Base-by-base conservation (phyloP, 1,140 invertebrate genomes). In the Musca vetustissima region DNA sequence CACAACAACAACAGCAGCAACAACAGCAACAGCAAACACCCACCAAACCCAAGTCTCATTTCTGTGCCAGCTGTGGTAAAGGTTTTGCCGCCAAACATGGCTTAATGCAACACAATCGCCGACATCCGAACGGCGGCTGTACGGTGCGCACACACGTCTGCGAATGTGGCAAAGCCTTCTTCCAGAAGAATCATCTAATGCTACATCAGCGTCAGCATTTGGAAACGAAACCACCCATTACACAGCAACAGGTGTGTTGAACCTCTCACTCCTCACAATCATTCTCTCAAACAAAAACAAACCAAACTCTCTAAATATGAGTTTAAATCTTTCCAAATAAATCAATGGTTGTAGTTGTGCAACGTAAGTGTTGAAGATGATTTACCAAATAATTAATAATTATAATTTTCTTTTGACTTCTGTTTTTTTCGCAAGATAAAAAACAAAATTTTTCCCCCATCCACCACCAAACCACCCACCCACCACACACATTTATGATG, bases 121-220 rank as follows among this genome's bases (percentile, higher is more conserved):
- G 91, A 65, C 90, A 93, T 76, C 90, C 90, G 9, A 90, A 92
- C 69, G 91, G 91, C n/a, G 90, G 89, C 67, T 93, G 92, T 76
- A 91, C 92, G 52, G 85, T 92, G 69, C 87, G 91, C 81, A 93
- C 90, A 70, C 94, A 90, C 78, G 89, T 91, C 11, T 94, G 93
- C 75, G 91, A 92, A 72, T 95, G 93, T 77, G 92, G 91, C 52
- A 94, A 94, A 80, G 91, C 91, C 17, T 95, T 95, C 87, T 92
- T 92, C 84, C 92, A 93, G 79, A 93, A 93, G 83, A 92, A 92
- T 83, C 91, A 93, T 76, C 80, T 93, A 66, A 86, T 92, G 77
- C 82, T 93, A 25, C 93, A 95, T 82, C 90, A 92, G 76, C 84
- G 91, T 17, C 91, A 92, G 73, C 92, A 94, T 79, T 91, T 93